Evolutionary conservation across 1,140 invertebrate species (phyloP).

Genomic region (Antheraea mylitta): DNA sequence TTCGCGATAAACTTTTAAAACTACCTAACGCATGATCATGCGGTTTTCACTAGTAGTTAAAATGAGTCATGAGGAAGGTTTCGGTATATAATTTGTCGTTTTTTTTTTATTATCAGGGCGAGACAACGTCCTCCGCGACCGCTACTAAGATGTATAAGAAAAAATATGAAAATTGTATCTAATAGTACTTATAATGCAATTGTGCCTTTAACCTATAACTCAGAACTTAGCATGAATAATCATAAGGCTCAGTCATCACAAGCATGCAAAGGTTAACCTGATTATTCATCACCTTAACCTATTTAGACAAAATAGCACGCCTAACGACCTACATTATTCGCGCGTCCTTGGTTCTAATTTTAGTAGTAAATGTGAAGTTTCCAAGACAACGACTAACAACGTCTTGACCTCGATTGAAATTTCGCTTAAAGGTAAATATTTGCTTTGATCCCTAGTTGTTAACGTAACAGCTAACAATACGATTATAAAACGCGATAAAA

Average conservation of each 20-base stretch:
- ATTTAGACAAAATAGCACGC: neutral
- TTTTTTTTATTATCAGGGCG: too few relatives aligned
- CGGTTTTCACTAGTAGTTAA: too few relatives aligned
- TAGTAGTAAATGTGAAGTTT: conserved; percentile 23
- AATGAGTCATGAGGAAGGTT: too few relatives aligned
- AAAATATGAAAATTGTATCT: too few relatives aligned
- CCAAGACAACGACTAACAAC: conserved; percentile 50
- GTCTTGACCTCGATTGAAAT: conserved; percentile 36
- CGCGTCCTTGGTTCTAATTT: conserved; percentile 14
- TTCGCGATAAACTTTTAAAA: too few relatives aligned
- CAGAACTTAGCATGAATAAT: neutral
- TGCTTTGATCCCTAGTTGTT: neutral
- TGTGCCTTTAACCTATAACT: neutral
- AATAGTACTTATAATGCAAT: neutral
- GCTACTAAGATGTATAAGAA: too few relatives aligned
- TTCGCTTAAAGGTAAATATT: neutral
- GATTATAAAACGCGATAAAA: conserved; percentile 13
- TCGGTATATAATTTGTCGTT: too few relatives aligned
- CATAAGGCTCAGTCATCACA: neutral
- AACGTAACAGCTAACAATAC: neutral
- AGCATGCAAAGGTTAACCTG: neutral
- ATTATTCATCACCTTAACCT: neutral
- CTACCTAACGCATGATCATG: too few relatives aligned
- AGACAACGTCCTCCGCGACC: too few relatives aligned
- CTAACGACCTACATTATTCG: neutral